Percentiles rank a stretch among this genome's conserved stretches.
Conservation (phyloP, 2,888 invertebrate genomes). For the Sarcophaga variegata region DNA sequence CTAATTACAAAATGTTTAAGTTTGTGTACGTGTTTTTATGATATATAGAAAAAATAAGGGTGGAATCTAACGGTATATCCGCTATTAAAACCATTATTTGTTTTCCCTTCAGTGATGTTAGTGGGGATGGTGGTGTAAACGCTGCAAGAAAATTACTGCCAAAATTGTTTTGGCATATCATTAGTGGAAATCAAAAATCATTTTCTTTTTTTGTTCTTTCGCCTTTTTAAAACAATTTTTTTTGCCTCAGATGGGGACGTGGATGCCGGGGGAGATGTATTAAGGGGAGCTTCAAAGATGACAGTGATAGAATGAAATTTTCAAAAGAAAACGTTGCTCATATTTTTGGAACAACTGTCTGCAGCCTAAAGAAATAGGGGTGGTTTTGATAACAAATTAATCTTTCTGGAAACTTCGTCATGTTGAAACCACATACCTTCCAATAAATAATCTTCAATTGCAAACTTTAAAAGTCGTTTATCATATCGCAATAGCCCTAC, state of each 20-base stretch:
- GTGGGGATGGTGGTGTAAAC: constrained; percentile 15
- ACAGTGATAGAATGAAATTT: no score
- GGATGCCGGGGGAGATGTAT: background rate
- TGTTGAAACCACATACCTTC: no score
- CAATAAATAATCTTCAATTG: no score
- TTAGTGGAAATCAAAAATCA: constrained; percentile 58
- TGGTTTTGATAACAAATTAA: no score
- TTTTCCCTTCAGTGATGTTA: background rate
- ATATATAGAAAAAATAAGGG: constrained; percentile 37
- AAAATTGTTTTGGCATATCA: constrained; percentile 53
- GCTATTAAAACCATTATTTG: constrained; percentile 32
- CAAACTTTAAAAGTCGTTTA: no score
- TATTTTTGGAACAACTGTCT: no score
- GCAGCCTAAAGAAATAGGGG: no score
- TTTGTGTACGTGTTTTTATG: background rate
- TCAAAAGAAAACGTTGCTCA: no score
- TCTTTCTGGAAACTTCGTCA: no score
- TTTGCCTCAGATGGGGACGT: background rate
- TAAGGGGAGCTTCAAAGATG: background rate
- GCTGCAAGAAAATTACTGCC: constrained; percentile 40
- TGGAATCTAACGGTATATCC: constrained; percentile 42
- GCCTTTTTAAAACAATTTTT: background rate
- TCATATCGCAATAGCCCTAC: no score
- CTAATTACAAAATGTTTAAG: constrained; percentile 47
- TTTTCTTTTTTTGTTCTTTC: background rate